Conservation (phyloP, 2,797 vertebrate species). For the Perodicticus potto region DNA sequence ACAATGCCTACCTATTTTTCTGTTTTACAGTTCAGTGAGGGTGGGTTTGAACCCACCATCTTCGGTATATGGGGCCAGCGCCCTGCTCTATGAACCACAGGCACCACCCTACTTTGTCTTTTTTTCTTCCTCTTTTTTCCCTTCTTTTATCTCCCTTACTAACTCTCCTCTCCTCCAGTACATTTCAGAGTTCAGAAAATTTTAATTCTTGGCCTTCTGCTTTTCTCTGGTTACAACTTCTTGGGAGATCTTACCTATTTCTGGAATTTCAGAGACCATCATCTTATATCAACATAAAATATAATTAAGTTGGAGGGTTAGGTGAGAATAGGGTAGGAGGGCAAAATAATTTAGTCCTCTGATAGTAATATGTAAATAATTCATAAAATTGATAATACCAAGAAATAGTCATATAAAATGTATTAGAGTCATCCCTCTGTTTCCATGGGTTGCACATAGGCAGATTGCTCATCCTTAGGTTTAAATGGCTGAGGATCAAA, state of each 20-base stretch:
- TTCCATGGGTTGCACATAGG: neutral
- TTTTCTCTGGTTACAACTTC: neutral
- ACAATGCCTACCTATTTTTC: no score
- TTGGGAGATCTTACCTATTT: neutral
- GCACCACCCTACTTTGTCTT: no score
- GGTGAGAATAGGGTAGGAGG: neutral
- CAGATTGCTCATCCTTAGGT: neutral
- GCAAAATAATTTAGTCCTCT: neutral
- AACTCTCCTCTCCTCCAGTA: neutral
- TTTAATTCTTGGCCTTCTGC: neutral
- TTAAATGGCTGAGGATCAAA: neutral
- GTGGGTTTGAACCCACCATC: no score
- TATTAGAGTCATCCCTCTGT: neutral
- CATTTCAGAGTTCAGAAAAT: neutral
- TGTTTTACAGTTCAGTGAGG: no score
- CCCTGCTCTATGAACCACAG: no score
- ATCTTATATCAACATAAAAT: conserved; percentile 23
- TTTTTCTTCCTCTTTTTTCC: neutral
- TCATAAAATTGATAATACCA: neutral
- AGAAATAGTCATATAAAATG: neutral
- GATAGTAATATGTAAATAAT: neutral
- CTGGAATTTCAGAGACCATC: neutral
- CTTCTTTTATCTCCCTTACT: neutral
- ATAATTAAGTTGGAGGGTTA: conserved; percentile 23
- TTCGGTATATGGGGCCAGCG: no score